Evolutionary conservation across 1,140 invertebrate species (phyloP).

Genomic region (Chymomyza costata): DNA sequence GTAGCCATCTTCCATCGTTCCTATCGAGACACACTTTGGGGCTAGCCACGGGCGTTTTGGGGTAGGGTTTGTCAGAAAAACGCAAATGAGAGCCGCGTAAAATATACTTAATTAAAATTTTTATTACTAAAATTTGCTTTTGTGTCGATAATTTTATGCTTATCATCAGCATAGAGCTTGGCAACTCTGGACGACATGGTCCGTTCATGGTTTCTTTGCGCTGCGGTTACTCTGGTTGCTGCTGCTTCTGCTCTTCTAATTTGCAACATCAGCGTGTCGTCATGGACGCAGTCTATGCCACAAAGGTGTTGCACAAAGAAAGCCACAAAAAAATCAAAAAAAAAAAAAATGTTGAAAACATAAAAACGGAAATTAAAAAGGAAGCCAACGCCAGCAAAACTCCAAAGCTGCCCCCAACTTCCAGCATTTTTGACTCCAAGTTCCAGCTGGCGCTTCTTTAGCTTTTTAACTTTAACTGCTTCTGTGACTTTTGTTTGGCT

Average conservation of each 20-base stretch:
- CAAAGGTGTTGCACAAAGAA: constrained; percentile 23
- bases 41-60: too few relatives aligned
- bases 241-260: constrained; percentile 53
- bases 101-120: constrained; percentile 51
- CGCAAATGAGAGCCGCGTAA: constrained; percentile 13
- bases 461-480: neutral
- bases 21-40: constrained; percentile 17
- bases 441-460: constrained; percentile 4
- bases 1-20: constrained; percentile 22
- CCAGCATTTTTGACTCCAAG: neutral
- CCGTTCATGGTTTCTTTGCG: too few relatives aligned
- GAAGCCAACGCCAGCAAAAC: constrained; percentile 53
- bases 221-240: too few relatives aligned
- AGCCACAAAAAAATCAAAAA: constrained; percentile 23
- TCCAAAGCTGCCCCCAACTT: constrained; percentile 14
- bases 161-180: constrained; percentile 47
- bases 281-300: neutral
- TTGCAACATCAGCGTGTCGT: constrained; percentile 54
- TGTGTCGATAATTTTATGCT: constrained; percentile 71
- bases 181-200: too few relatives aligned
- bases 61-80: too few relatives aligned
- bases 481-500: constrained; percentile 17
- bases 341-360: constrained; percentile 30
- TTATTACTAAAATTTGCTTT: constrained; percentile 62
- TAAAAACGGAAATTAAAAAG: constrained; percentile 69